phyloP scores from a whole-genome alignment of 2,113 vertebrate species.

The Mystacornis crossleyi region DNA sequence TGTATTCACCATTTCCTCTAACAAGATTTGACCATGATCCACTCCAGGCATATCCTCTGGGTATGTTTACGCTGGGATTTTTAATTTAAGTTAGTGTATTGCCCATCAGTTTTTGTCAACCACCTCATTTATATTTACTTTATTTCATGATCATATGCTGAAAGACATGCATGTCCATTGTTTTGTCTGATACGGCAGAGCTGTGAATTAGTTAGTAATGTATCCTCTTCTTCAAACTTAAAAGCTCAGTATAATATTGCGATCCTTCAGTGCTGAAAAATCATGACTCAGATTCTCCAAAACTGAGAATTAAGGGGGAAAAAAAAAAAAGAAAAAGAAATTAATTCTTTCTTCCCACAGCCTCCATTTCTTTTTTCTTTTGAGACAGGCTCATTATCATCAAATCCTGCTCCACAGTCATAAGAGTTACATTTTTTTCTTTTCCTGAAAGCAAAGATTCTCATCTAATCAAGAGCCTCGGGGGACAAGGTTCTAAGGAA shows the following conservation, averaged over 20 bases:
- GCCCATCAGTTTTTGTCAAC: not conserved
- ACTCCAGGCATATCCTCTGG: not conserved
- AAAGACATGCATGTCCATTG: not conserved
- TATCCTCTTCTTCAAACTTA: not conserved
- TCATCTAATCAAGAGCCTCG: not conserved
- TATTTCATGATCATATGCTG: not conserved
- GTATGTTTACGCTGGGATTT: not conserved
- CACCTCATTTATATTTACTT: not conserved
- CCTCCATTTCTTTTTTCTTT: not conserved
- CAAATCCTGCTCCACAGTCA: not conserved
- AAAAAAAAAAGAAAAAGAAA: not conserved
- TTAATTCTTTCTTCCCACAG: not conserved
- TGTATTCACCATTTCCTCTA: not conserved
- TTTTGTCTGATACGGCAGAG: not conserved
- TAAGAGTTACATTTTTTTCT: not conserved
- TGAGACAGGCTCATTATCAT: not conserved
- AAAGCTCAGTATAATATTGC: not conserved
- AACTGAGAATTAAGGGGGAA: not conserved
- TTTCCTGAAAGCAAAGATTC: not conserved
- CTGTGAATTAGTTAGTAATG: not conserved
- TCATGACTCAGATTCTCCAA: not conserved
- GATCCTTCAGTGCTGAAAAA: not conserved
- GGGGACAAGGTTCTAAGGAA: not conserved
- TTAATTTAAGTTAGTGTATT: not conserved
- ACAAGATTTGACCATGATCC: not conserved